Base-by-base conservation (phyloP, 35 echinoderm and acorn worm genomes). In the Apostichopus japonicus region DNA sequence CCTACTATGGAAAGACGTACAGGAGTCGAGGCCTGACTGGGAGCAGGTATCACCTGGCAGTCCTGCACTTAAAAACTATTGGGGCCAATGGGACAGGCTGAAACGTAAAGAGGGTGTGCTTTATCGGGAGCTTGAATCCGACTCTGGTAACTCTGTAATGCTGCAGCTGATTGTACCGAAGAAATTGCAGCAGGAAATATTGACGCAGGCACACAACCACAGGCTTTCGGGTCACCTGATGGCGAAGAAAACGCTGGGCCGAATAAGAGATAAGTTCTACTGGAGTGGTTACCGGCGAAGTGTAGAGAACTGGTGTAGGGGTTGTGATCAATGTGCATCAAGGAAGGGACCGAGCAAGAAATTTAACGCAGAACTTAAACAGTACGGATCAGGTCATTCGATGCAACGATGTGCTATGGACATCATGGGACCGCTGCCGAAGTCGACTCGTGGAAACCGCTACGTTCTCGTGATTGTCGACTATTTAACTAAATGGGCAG, bases 401-500 rank as follows among this genome's bases (percentile, higher is more conserved):
- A 56, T 76, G 52, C 82, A 93, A 79, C 51, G 83, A 61, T 59
- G 83, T 51, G 83, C 83, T 54, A 87, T 88, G 51, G 92, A 93
- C 67, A 93, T 93, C 9, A 13, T 88, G 62, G 92, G 92, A 53
- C 92, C 83, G 1, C 54, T 93, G 8, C 73, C 92, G 6, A 88
- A 65, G 8, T 75, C 83, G 6, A 56, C 10, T 13, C 4, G 70
- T 10, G 83, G 83, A 10, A 93, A 93, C 24, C 63, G 71, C 1
- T 93, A 93, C 33, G 52, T 93, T 44, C 23, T 93, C 19, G 82
- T 87, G 6, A 77, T 93, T 80, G 67, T 62, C 1, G 92, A 93
- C 78, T 91, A 91, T 86, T 95, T 95, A 25, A 93, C 86, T 17
- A 93, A 95, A 52, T 93, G 92, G 86, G 91, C 77, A 15, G 94